These are phyloP conservation scores for Melanitta fusca DNA, from an alignment of 2,797 vertebrate species.

Conservation along the genomic window DNA sequence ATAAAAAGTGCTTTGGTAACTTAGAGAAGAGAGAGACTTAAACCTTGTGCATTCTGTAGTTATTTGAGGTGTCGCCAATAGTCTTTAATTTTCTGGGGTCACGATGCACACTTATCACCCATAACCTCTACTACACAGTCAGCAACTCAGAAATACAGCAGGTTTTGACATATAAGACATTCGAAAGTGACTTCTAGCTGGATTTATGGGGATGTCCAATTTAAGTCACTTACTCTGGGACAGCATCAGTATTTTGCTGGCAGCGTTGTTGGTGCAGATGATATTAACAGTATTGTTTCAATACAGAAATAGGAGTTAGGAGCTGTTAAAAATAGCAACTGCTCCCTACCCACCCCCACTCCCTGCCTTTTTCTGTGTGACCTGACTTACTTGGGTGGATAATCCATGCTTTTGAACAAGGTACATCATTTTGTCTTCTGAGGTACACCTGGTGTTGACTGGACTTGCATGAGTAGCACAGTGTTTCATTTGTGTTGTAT, in stretches of 20 bases:
- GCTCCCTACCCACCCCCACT: neutral
- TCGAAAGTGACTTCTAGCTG: neutral
- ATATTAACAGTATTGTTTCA: neutral
- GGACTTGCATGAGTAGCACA: neutral
- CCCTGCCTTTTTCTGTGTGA: neutral
- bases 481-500: neutral
- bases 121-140: neutral
- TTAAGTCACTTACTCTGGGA: neutral
- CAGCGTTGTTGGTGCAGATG: neutral
- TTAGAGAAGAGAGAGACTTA: slow-evolving; percentile 12
- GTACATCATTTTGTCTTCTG: neutral
- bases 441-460: neutral
- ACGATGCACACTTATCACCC: neutral
- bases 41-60: neutral
- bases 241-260: neutral
- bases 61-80: neutral
- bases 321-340: neutral
- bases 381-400: neutral
- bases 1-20: slow-evolving; percentile 10
- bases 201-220: neutral
- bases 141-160: slow-evolving; percentile 34
- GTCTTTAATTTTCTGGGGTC: slow-evolving; percentile 11
- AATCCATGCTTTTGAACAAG: neutral
- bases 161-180: slow-evolving; percentile 5
- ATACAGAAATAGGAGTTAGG: neutral